Percentiles rank a stretch among this genome's conserved stretches.
Evolutionary conservation across 2,888 invertebrate species (phyloP).

Genomic region (Acanthosoma haemorrhoidale): DNA sequence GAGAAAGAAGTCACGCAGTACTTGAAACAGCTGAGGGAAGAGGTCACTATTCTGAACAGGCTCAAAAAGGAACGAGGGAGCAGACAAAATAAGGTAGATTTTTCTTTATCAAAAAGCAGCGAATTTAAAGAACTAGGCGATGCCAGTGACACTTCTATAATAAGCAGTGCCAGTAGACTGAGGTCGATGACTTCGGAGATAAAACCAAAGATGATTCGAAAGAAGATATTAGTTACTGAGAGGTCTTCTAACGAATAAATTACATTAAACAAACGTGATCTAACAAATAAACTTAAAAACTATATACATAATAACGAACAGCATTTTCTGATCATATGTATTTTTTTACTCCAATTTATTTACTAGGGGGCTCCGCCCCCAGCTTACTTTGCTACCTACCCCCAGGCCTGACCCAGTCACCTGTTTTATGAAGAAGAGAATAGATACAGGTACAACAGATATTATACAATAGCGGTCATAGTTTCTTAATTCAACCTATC

Average conservation of each 20-base stretch:
- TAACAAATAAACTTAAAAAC: no score
- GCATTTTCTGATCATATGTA: no score
- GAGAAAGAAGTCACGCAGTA: background rate
- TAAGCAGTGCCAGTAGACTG: background rate
- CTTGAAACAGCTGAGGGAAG: background rate
- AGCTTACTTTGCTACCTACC: no score
- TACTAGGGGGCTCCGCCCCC: no score
- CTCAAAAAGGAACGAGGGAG: background rate
- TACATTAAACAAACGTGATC: no score
- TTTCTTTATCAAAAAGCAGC: background rate
- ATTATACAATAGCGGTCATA: no score
- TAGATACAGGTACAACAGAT: no score
- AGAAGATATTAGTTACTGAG: background rate
- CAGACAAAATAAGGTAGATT: background rate
- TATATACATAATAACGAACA: no score
- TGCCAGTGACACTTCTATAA: background rate
- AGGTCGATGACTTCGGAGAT: background rate
- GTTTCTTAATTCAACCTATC: no score
- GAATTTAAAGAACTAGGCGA: background rate
- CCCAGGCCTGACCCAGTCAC: no score
- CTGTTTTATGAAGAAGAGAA: no score
- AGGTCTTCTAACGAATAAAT: background rate
- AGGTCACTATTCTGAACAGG: background rate
- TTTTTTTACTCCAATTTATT: no score
- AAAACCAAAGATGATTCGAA: background rate